These are phyloP conservation scores for Polia nebulosa DNA, from an alignment of 2,888 invertebrate genomes.

Conservation along the genomic window DNA sequence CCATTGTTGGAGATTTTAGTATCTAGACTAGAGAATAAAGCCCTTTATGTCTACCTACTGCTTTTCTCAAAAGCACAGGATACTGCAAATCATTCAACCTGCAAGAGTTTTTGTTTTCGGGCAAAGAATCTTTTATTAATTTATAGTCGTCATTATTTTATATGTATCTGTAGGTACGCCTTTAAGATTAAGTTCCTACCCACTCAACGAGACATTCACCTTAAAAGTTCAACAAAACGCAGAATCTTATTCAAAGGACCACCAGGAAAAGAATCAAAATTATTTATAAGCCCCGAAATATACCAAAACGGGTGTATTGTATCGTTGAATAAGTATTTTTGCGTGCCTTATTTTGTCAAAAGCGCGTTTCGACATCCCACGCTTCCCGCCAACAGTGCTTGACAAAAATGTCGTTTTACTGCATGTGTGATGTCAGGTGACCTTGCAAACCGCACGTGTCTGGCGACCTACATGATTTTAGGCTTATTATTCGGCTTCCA, in stretches of 20 bases:
- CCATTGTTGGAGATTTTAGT: too few species aligned
- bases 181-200: slow-evolving; percentile 26
- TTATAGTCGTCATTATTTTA: neutral
- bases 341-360: slow-evolving; percentile 57
- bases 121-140: neutral
- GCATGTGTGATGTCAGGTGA: slow-evolving; percentile 72
- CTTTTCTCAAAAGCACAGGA: neutral
- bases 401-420: slow-evolving; percentile 71
- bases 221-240: slow-evolving; percentile 45
- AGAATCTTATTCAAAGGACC: slow-evolving; percentile 54
- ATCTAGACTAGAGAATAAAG: too few species aligned
- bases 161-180: neutral
- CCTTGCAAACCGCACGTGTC: slow-evolving; percentile 66
- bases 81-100: neutral
- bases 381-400: slow-evolving; percentile 64
- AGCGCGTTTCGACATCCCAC: slow-evolving; percentile 66
- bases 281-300: slow-evolving; percentile 57
- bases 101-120: neutral
- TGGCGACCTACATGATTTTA: slow-evolving; percentile 64
- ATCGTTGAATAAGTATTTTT: slow-evolving; percentile 57
- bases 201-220: slow-evolving; percentile 35
- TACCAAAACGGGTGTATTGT: slow-evolving; percentile 57
- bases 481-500: slow-evolving; percentile 46
- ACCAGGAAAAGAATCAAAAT: slow-evolving; percentile 60
- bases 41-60: neutral